A percentile compares a stretch with the other conserved stretches of the same genome.
Evolutionary conservation across 2,113 vertebrate genomes (phyloP).

Genomic region (Irena cyanogastra): DNA sequence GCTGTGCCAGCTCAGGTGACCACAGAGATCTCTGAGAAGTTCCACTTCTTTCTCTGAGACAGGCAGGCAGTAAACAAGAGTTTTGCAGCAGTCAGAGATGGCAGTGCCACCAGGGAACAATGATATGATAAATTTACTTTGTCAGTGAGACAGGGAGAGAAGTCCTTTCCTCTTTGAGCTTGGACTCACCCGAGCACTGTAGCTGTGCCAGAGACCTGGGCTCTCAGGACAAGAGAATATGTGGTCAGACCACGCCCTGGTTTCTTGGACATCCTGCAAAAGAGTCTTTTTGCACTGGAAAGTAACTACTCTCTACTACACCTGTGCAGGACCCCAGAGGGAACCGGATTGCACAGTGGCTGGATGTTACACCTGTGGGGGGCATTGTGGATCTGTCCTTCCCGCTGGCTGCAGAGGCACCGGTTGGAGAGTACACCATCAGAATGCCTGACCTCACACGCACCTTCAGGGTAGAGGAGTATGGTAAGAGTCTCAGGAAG

Average conservation of each 20-base stretch:
- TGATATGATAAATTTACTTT: not conserved
- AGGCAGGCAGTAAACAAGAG: not conserved
- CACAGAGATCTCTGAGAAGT: not conserved
- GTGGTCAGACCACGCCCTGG: not conserved
- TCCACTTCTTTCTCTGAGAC: not conserved
- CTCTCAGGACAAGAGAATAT: not conserved
- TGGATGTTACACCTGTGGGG: constrained; percentile 5
- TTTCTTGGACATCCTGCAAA: not conserved
- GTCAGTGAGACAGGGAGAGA: not conserved
- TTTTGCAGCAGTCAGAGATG: not conserved
- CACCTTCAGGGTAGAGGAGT: constrained; percentile 51
- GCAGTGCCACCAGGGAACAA: not conserved
- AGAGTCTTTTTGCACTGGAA: not conserved
- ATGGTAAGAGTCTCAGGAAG: constrained; percentile 19
- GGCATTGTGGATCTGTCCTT: constrained; percentile 59
- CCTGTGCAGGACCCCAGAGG: constrained; percentile 39
- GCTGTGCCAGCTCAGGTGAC: not conserved
- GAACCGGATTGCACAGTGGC: constrained; percentile 55
- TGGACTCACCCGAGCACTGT: not conserved
- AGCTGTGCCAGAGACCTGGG: not conserved
- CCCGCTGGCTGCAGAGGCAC: constrained; percentile 38
- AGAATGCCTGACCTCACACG: not conserved
- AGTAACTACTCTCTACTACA: not conserved
- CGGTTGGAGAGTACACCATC: constrained; percentile 25
- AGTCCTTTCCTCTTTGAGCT: not conserved